Percentiles rank a stretch among this genome's conserved stretches.
Evolutionary conservation across 1,140 invertebrate genomes (phyloP).

Genomic region (Cotesia vestalis): DNA sequence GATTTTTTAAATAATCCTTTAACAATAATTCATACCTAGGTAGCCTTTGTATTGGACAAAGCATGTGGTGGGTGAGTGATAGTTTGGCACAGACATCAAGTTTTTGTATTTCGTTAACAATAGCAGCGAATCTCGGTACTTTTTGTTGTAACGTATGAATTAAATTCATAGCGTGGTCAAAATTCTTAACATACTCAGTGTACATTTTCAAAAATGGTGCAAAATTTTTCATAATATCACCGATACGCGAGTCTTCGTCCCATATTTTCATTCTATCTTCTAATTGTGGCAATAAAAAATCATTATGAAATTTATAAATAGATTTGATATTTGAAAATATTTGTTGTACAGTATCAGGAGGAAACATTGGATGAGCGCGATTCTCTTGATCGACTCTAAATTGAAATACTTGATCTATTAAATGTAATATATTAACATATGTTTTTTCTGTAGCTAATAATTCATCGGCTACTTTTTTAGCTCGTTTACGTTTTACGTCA

Average conservation of each 20-base stretch:
- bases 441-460: constrained; percentile 75
- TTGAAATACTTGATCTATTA: constrained; percentile 76
- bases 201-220: constrained; percentile 82
- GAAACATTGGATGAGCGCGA: constrained; percentile 65
- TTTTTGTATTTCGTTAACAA: constrained; percentile 75
- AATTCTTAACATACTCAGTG: constrained; percentile 77
- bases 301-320: constrained; percentile 73
- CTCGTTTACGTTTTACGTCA: constrained; percentile 60
- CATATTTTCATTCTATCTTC: constrained; percentile 72
- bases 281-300: constrained; percentile 74
- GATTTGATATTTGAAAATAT: constrained; percentile 66
- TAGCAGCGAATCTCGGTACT: constrained; percentile 71
- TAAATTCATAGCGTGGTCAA: constrained; percentile 71
- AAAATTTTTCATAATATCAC: constrained; percentile 80
- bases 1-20: constrained; percentile 73
- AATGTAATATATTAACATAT: constrained; percentile 75
- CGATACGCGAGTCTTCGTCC: constrained; percentile 70
- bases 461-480: constrained; percentile 73
- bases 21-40: constrained; percentile 76
- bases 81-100: constrained; percentile 72
- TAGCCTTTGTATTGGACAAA: constrained; percentile 80
- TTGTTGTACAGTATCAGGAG: constrained; percentile 59
- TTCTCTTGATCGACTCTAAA: constrained; percentile 64
- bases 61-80: constrained; percentile 76
- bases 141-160: constrained; percentile 73